phyloP scores from a whole-genome alignment of 35 echinoderm and acorn worm species.

The Heliocidaris erythrogramma region DNA sequence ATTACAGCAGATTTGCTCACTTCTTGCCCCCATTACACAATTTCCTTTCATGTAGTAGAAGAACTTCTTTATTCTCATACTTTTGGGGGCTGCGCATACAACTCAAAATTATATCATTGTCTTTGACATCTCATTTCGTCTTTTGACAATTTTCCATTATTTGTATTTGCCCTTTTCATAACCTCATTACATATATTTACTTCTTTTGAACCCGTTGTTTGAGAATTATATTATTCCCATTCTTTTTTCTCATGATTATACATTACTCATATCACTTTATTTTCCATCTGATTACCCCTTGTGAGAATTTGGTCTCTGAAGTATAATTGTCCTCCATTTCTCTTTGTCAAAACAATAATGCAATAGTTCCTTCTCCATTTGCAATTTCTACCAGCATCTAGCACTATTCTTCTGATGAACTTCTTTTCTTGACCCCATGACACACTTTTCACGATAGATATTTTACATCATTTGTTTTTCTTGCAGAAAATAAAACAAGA shows the following conservation, averaged over 20 bases:
- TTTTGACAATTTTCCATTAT: background rate
- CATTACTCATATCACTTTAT: background rate
- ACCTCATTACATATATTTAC: background rate
- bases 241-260: background rate
- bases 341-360: no score
- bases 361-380: background rate
- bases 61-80: background rate
- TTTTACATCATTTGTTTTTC: background rate
- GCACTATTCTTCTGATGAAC: background rate
- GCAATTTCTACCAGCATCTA: background rate
- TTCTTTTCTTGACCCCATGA: background rate
- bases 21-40: background rate
- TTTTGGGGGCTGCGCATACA: background rate
- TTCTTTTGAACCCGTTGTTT: background rate
- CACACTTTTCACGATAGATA: background rate
- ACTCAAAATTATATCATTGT: background rate
- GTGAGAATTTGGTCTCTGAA: background rate
- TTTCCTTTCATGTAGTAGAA: background rate
- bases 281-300: background rate
- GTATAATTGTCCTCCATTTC: background rate
- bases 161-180: background rate
- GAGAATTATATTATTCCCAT: no score
- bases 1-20: background rate
- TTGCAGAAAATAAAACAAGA: background rate
- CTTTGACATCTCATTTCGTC: background rate